These are phyloP conservation scores for Turdus rufiventris DNA, from an alignment of 2,113 vertebrate species.

Conservation along the genomic window DNA sequence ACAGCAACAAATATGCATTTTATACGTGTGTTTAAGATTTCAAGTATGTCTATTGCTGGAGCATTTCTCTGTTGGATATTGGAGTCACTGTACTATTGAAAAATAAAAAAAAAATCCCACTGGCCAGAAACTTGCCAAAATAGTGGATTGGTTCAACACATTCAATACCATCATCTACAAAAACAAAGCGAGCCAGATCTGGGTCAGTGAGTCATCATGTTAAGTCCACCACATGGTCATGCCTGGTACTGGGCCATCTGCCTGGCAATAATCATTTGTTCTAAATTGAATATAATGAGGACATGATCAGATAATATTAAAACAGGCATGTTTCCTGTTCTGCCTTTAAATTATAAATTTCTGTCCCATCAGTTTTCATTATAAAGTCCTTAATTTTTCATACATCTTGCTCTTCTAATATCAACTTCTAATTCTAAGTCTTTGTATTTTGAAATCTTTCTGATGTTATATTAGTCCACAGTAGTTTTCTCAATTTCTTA, in stretches of 20 bases:
- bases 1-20: too few species aligned
- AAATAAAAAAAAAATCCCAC: neutral
- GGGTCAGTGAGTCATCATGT: neutral
- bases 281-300: neutral
- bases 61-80: neutral
- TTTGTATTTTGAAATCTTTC: neutral
- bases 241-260: neutral
- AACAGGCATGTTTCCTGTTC: neutral
- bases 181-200: neutral
- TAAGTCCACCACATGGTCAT: neutral
- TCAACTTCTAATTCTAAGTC: neutral
- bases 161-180: neutral
- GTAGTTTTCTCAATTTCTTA: neutral
- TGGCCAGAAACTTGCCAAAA: neutral
- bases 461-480: neutral
- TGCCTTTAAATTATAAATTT: neutral
- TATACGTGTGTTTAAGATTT: neutral
- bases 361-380: neutral
- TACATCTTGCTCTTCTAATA: neutral
- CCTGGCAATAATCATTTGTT: neutral
- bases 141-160: neutral
- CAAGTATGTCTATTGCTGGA: neutral
- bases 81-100: neutral
- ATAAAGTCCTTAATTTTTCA: neutral
- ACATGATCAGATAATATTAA: neutral